phyloP scores from a whole-genome alignment of 2,113 vertebrate genomes.

The Tragelaphus imberbis region DNA sequence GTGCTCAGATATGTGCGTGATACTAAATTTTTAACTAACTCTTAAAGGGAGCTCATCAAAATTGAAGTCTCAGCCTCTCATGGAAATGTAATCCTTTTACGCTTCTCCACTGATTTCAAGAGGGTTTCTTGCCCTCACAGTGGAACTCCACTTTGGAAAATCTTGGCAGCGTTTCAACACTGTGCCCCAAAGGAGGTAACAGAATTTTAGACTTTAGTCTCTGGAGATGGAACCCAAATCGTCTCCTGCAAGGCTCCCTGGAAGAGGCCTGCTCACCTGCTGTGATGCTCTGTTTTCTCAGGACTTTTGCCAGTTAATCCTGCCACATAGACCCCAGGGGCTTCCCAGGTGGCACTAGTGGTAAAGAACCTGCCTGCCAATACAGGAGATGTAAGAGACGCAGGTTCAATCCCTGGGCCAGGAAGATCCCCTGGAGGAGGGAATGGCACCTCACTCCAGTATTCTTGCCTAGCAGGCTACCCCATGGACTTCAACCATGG shows the following conservation, averaged over 20 bases:
- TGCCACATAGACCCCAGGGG: not conserved
- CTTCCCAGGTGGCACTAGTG: not conserved
- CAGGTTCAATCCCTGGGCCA: not conserved
- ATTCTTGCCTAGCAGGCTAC: not conserved
- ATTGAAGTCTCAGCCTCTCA: not conserved
- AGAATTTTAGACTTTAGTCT: conserved; percentile 9
- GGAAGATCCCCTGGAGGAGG: not conserved
- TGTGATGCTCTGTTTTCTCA: not conserved
- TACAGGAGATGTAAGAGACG: not conserved
- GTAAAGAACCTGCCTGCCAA: not conserved
- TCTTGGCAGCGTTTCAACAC: not conserved
- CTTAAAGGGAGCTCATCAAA: not conserved
- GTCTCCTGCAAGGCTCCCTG: not conserved
- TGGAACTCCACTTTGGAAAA: not conserved
- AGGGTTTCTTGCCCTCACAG: not conserved
- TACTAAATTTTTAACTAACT: conserved; percentile 15
- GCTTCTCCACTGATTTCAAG: not conserved
- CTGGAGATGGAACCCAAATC: not conserved
- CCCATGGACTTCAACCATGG: not conserved
- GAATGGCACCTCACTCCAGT: not conserved
- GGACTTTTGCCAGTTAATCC: not conserved
- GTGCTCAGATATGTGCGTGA: not conserved
- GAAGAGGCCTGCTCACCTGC: not conserved
- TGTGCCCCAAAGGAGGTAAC: not conserved
- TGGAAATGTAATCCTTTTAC: not conserved